These are phyloP conservation scores for Copsychus sechellarum DNA, from an alignment of 2,113 vertebrate genomes.

Conservation along the genomic window DNA sequence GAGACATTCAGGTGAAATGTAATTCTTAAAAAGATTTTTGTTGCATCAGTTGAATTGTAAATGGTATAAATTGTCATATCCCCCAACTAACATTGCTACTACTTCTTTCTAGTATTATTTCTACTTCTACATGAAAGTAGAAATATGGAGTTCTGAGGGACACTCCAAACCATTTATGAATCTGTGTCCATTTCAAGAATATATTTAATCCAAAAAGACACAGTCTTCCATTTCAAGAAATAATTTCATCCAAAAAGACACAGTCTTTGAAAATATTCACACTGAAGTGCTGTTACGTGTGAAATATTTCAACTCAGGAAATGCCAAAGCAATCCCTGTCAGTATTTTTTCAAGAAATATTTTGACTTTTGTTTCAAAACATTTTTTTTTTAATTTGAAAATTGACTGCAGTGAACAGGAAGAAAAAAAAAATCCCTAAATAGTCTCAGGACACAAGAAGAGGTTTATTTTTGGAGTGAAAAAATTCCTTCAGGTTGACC, in stretches of 20 bases:
- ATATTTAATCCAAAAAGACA: not conserved
- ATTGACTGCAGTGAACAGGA: not conserved
- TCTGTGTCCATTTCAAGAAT: not conserved
- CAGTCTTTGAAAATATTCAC: not conserved
- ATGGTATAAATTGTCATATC: not conserved
- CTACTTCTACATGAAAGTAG: not conserved
- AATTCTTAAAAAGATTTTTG: not conserved
- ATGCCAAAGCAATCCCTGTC: not conserved
- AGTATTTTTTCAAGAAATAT: constrained; percentile 10
- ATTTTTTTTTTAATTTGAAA: not conserved
- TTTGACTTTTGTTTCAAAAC: constrained; percentile 31
- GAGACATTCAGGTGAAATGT: not conserved
- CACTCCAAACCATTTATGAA: not conserved
- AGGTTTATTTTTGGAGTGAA: not conserved
- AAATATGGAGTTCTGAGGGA: not conserved
- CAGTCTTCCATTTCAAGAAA: not conserved
- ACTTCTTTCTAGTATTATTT: no score
- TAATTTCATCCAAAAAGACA: not conserved
- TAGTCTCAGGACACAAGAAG: not conserved
- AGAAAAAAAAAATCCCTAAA: not conserved
- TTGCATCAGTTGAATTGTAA: not conserved
- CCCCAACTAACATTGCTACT: no score
- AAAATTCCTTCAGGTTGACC: not conserved
- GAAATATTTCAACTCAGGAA: constrained; percentile 12
- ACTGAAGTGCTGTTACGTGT: not conserved